Base-by-base conservation (phyloP, 1,140 invertebrate species). In the Frieseomelitta varia region DNA sequence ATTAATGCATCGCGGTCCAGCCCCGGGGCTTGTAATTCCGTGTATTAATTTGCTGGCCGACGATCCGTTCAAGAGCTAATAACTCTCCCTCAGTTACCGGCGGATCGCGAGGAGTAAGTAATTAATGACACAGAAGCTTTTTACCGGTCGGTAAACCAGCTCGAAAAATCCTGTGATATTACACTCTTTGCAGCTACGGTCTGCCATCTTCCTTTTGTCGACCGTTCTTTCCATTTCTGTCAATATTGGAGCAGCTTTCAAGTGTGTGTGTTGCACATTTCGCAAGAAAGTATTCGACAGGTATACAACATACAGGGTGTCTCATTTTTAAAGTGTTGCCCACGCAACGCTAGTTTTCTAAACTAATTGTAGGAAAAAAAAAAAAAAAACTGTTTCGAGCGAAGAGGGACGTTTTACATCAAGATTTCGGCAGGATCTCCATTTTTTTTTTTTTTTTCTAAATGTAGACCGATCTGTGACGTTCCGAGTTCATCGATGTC, bases 1-100 rank as follows among this genome's bases (percentile, higher is more conserved):
- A 88, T 85, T 63, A 88, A 82, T 71, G 51, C 69, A 11, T 24
- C 55, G 21, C 39, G 39, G 39, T 14, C 30, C 51, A 11, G 12
- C 24, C 24, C 19, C 12, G 51, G 53, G 4, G 2, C 27, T 47
- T 47, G 39, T 47, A 47, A 47, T 47, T 63, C 39, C 17, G 19
- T 21, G 53, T 21, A 68, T 74, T 72, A 82, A 88, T 82, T 79
- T 55, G 39, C 17, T 21, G 27, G n/a, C 65, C 21, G 30, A 63
- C 34, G 39, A 79, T 61, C 34, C 53, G 55, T 69, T 69, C 19
- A 34, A 4, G 34, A 24, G 73, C 24, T 53, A 75, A 78, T 67
- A 56, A 56, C 47, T 53, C 30, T 30, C 30, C 56, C 55, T 6
- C 51, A 12, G 14, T n/a, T 51, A 4, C 3, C 61, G 1, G 12